Evolutionary conservation across 2,888 invertebrate genomes (phyloP).

Genomic region (Anticlea derivata): DNA sequence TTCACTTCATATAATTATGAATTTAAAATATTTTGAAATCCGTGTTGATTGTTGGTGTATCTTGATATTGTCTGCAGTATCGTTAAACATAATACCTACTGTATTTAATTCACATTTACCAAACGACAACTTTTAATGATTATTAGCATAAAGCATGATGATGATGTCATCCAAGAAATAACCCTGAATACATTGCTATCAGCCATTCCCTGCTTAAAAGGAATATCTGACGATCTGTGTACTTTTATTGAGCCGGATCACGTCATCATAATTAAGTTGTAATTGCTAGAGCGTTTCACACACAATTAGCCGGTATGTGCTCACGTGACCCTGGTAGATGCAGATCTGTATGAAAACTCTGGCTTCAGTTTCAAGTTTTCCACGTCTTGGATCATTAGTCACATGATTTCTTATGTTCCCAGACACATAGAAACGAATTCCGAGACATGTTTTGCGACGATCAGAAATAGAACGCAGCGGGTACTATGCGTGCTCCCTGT

Average conservation of each 20-base stretch:
- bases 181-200: conserved; percentile 59
- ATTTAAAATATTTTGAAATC: no score
- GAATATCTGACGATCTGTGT: conserved; percentile 45
- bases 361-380: conserved; percentile 12
- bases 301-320: conserved; percentile 33
- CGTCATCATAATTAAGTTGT: conserved; percentile 49
- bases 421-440: conserved; percentile 82
- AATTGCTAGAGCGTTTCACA: conserved; percentile 40
- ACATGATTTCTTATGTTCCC: conserved; percentile 80
- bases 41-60: no score
- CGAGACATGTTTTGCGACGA: conserved; percentile 82
- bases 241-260: conserved; percentile 48
- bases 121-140: conserved; percentile 56
- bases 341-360: conserved; percentile 26
- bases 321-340: conserved; percentile 19
- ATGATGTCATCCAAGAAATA: conserved; percentile 61
- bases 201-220: conserved; percentile 56
- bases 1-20: no score
- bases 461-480: conserved; percentile 81
- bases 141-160: conserved; percentile 50
- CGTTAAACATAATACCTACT: conserved; percentile 59
- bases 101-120: conserved; percentile 58
- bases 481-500: conserved; percentile 76
- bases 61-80: conserved; percentile 4
- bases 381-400: conserved; percentile 69